A percentile compares a stretch with the other conserved stretches of the same genome.
Evolutionary conservation across 1,140 invertebrate genomes (phyloP).

Genomic region (Nephotettix cincticeps): DNA sequence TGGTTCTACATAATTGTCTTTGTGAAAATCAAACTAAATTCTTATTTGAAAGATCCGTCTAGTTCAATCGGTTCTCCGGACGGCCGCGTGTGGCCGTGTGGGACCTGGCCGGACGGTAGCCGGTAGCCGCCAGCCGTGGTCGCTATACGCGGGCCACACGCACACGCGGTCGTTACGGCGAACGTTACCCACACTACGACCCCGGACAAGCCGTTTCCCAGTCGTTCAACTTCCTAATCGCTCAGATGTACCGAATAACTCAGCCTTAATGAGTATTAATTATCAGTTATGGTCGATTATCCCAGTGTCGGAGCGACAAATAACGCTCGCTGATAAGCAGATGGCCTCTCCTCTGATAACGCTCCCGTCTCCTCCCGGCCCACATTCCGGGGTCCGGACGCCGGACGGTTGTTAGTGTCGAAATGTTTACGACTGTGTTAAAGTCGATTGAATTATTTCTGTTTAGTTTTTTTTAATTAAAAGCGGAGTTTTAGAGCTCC

Average conservation of each 20-base stretch:
- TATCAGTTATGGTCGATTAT: conserved; percentile 8
- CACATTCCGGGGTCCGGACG: not conserved
- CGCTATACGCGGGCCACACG: not conserved
- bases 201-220: conserved; percentile 17
- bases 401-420: too few relatives aligned
- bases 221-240: conserved; percentile 7
- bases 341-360: not conserved
- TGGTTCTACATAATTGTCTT: too few relatives aligned
- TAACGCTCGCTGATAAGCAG: not conserved
- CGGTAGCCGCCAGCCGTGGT: too few relatives aligned
- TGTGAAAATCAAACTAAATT: too few relatives aligned
- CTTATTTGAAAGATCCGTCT: too few relatives aligned
- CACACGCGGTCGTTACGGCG: conserved; percentile 4
- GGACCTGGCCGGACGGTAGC: too few relatives aligned
- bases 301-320: not conserved
- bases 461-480: too few relatives aligned
- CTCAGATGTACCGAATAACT: conserved; percentile 5
- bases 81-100: too few relatives aligned
- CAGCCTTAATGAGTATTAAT: conserved; percentile 6
- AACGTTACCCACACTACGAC: conserved; percentile 5
- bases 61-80: too few relatives aligned
- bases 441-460: too few relatives aligned
- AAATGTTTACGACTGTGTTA: too few relatives aligned
- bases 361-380: not conserved
- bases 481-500: too few relatives aligned